phyloP scores from a whole-genome alignment of 2,888 invertebrate species.

The Rhabditophanes sp. region DNA sequence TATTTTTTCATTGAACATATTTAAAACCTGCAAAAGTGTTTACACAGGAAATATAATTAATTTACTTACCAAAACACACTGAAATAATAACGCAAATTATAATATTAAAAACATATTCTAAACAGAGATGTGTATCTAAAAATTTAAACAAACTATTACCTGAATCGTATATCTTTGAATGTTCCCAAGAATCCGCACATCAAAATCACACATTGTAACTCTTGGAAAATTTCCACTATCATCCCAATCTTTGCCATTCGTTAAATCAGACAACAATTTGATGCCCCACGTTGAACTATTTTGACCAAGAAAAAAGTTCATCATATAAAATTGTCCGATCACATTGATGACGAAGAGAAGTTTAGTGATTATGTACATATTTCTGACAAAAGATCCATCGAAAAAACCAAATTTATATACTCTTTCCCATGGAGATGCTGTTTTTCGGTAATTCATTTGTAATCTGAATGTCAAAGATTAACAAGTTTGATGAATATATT shows the following conservation, averaged over 20 bases:
- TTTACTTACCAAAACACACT: conserved; percentile 15
- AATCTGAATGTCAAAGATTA: conserved; percentile 1
- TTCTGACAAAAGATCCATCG: conserved; percentile 23
- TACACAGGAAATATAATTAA: conserved; percentile 4
- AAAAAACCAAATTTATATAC: conserved; percentile 14
- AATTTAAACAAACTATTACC: no score
- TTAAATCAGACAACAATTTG: conserved; percentile 26
- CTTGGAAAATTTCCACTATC: conserved; percentile 37
- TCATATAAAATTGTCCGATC: conserved; percentile 33
- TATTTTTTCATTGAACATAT: conserved; percentile 41
- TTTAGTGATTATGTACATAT: conserved; percentile 34
- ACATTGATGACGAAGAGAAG: conserved; percentile 33
- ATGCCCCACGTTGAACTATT: conserved; percentile 38
- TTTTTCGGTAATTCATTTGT: not conserved
- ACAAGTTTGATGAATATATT: conserved; percentile 25
- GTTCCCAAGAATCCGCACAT: conserved; percentile 17
- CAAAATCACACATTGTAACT: conserved; percentile 40
- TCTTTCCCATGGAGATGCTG: not conserved
- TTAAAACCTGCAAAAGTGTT: conserved; percentile 12
- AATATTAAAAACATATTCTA: no score
- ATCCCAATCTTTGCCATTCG: conserved; percentile 36
- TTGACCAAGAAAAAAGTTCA: conserved; percentile 37
- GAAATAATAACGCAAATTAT: no score
- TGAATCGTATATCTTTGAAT: conserved; percentile 20
- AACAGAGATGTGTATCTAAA: no score